Base-by-base conservation (phyloP, 2,888 invertebrate genomes). In the Baccha elongata region DNA sequence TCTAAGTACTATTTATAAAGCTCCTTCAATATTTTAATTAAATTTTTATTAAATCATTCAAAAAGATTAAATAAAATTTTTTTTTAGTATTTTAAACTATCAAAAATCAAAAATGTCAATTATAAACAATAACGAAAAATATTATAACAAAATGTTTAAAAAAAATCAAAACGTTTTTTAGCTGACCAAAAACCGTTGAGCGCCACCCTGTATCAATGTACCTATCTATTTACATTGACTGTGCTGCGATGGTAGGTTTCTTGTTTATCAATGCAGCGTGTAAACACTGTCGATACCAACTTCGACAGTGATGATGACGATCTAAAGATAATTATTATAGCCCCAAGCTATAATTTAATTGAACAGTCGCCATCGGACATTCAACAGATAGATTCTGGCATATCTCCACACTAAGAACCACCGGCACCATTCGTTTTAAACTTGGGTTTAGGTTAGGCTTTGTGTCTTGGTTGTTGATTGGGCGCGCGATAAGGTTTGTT, bases 291-390 rank as follows among this genome's bases (percentile, higher is more conserved):
- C 55, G 29, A 53, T 29, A 21, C 58, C 55, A 32, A 52, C 64
- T 37, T 29, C 67, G 58, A 32, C 53, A 13, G 11, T 42, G 67
- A 60, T 17, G 68, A 48, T 29, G 71, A 73, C 69, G 68, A 74
- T 64, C 69, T 55, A 76, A 42, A 83, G 78, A 78, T 83, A 83
- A 83, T 83, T 78, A 78, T 72, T 78, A 78, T 72, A 83, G 55
- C 83, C 72, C 19, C 62, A 50, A 67, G 76, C 78, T 50, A 52
- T 78, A 62, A 64, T 78, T 83, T 78, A 76, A 83, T 78, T 83
- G 76, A 83, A 83, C 83, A 68, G 76, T 83, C 83, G 78, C 76
- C 67, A 71, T 67, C 50, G 64, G 67, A 53, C 81, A 81, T 81
- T 81, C 81, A 81, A 81, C 81, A 81, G 81, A 81, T 81, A 76